Conservation (phyloP, 2,888 invertebrate species). For the Lucinisca nassula region DNA sequence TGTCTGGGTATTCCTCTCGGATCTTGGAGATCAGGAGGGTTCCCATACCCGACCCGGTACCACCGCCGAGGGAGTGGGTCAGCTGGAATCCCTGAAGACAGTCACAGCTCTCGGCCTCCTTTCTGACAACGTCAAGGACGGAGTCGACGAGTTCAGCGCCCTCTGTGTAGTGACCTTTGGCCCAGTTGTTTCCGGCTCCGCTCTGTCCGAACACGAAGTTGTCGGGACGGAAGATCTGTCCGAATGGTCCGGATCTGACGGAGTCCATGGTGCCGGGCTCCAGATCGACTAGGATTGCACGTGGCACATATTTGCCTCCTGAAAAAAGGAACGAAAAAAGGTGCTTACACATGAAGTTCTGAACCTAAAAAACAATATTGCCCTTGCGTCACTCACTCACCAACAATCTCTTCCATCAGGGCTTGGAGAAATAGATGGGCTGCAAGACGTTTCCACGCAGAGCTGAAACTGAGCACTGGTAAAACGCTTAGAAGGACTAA, state of each 20-base stretch:
- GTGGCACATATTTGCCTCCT: conserved; percentile 96
- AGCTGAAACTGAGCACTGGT: too few relatives aligned
- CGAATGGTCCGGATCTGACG: conserved; percentile 97
- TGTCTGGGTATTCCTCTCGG: conserved; percentile 91
- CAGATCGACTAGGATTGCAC: conserved; percentile 97
- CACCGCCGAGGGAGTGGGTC: conserved; percentile 93
- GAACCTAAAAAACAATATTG: not conserved
- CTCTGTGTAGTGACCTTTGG: conserved; percentile 97
- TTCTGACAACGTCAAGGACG: conserved; percentile 85
- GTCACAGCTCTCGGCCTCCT: conserved; percentile 85
- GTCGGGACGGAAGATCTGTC: conserved; percentile 98
- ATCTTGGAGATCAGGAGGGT: conserved; percentile 98
- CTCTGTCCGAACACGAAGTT: conserved; percentile 94
- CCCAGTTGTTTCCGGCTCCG: conserved; percentile 84
- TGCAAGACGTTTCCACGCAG: too few relatives aligned
- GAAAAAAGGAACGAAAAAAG: not conserved
- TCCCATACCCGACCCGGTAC: conserved; percentile 97
- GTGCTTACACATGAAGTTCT: not conserved
- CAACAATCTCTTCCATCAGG: not conserved
- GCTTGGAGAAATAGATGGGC: too few relatives aligned
- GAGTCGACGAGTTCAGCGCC: conserved; percentile 90
- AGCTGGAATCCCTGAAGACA: conserved; percentile 87
- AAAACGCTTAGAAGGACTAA: too few relatives aligned
- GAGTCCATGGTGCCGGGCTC: conserved; percentile 99
- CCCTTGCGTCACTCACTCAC: not conserved